Conservation (phyloP, 1,140 invertebrate genomes). For the Zaprionus kolodkinae region DNA sequence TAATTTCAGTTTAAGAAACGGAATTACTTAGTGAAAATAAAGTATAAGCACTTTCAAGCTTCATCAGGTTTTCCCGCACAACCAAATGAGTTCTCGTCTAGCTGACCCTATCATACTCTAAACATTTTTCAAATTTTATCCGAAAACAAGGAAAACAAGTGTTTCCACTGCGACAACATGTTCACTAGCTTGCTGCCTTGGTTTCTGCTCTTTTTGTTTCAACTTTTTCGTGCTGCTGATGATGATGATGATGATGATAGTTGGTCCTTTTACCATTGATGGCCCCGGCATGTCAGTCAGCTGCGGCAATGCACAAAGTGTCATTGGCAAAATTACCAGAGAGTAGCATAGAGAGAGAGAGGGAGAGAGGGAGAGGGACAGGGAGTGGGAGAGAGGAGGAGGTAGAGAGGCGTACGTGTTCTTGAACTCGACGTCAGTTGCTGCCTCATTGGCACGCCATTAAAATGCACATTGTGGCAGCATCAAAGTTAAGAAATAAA, state of each 20-base stretch:
- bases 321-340: constrained; percentile 54
- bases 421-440: constrained; percentile 7
- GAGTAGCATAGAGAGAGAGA: not conserved
- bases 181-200: not conserved
- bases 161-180: constrained; percentile 30
- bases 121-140: not conserved
- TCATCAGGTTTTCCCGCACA: too few relatives aligned
- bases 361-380: not conserved
- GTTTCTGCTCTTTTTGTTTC: constrained; percentile 2
- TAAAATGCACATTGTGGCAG: constrained; percentile 74
- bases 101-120: not conserved
- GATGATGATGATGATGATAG: constrained; percentile 48
- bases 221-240: constrained; percentile 22
- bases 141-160: constrained; percentile 31
- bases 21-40: too few relatives aligned
- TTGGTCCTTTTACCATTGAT: constrained; percentile 50
- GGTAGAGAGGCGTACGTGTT: constrained; percentile 32
- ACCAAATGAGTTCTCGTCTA: not conserved
- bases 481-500: constrained; percentile 76
- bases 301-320: constrained; percentile 53
- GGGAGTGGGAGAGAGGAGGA: not conserved
- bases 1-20: too few relatives aligned
- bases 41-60: too few relatives aligned
- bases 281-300: constrained; percentile 48
- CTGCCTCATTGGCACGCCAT: constrained; percentile 65